A percentile compares a stretch with the other conserved stretches of the same genome.
These are phyloP conservation scores for Chalcosyrphus nemorum DNA, from an alignment of 2,888 invertebrate genomes.

Conservation along the genomic window DNA sequence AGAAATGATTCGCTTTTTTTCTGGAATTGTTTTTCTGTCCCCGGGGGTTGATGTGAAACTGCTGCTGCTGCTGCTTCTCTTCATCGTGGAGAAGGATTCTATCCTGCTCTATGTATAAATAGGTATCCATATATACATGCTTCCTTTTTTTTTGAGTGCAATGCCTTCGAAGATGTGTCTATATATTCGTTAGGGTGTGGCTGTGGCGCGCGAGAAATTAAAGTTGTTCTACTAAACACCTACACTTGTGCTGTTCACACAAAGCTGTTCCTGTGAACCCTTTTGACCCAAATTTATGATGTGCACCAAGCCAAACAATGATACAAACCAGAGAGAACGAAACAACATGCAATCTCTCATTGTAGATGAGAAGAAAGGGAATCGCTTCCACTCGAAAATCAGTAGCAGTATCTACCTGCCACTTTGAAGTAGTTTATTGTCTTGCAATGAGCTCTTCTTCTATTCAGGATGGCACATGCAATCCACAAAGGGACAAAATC, in stretches of 20 bases:
- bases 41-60: constrained; percentile 52
- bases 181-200: constrained; percentile 67
- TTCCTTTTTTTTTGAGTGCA: constrained; percentile 53
- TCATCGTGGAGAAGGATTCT: constrained; percentile 34
- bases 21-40: constrained; percentile 72
- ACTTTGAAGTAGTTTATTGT: constrained; percentile 68
- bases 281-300: constrained; percentile 66
- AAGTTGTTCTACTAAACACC: constrained; percentile 65
- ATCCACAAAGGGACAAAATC: constrained; percentile 50
- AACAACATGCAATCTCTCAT: neutral
- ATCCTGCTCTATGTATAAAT: constrained; percentile 11
- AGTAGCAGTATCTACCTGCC: constrained; percentile 60
- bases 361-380: constrained; percentile 15
- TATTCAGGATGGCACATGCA: neutral
- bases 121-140: constrained; percentile 6
- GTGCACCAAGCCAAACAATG: constrained; percentile 26
- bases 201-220: constrained; percentile 66
- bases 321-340: constrained; percentile 20
- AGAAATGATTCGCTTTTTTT: constrained; percentile 73
- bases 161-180: constrained; percentile 67
- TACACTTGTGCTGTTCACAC: neutral
- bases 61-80: constrained; percentile 30
- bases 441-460: constrained; percentile 33
- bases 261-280: constrained; percentile 39
- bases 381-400: constrained; percentile 53